Evolutionary conservation across 2,888 invertebrate species (phyloP), one percentile per base, ranked within the genome.

Genomic region (Biston stratarius): DNA sequence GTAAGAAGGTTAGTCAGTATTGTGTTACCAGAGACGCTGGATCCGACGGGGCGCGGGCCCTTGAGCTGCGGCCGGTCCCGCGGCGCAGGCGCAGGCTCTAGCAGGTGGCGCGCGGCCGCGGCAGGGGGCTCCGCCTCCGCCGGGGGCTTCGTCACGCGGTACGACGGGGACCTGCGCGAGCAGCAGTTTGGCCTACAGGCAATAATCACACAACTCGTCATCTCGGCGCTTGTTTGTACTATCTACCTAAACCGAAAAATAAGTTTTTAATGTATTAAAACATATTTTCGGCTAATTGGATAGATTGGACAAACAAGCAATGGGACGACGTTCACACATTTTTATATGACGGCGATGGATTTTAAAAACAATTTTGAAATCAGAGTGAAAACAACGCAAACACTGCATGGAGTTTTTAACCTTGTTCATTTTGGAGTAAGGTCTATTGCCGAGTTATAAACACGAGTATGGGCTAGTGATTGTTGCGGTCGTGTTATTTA

Each of bases 151-250:
- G 90, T 88, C 73, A 95, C 93, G 77, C 95, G 95, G 84, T 96
- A 96, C 71, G 95, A 95, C 51, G 95, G 95, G 49, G 96, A 96
- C 89, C 96, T 96, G 91, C 81, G 86, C 80, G 88, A 83, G 83
- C 91, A 91, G 83, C 91, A 91, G 78, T 88, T 88, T 63, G 88
- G 88, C 87, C 91, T 91, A 74, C 67, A 67, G 69, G 10, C 49
- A 59, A 58, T 59, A 24, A 59, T 49, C 49, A 59, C 40, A 49
- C 48, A 24, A 48, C 42, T 33, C 24, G 24, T 51, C 51, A 34
- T 33, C 24, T 24, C 24, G 24, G 24, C 3, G 1, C 24, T 24
- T 24, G 3, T 24, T 24, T 24, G 24, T 24, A 24, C 24, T 24
- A 24, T 24, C 24, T 24, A 24, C 3, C 24, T 24, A 2, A 24